phyloP scores from a whole-genome alignment of 2,113 vertebrate species.

The Rhea americana region DNA sequence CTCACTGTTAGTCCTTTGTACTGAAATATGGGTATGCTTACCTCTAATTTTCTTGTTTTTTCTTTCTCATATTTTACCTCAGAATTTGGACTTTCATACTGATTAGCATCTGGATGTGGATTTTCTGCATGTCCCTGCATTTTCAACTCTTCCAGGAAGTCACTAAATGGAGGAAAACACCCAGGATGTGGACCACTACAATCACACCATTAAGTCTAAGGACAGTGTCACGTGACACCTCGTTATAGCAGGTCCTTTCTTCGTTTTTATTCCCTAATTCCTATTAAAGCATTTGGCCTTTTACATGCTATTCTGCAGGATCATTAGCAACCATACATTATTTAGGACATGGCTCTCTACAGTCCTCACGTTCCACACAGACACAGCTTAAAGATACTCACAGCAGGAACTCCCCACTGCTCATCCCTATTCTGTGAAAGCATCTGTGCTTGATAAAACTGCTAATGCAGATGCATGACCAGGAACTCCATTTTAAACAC shows the following conservation, averaged over 20 bases:
- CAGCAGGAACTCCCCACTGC: not conserved
- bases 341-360: not conserved
- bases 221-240: not conserved
- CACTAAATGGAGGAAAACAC: conserved; percentile 12
- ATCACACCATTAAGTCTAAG: not conserved
- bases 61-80: conserved; percentile 9
- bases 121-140: conserved; percentile 2
- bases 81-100: not conserved
- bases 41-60: not conserved
- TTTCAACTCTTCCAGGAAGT: conserved; percentile 3
- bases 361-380: not conserved
- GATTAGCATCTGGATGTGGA: not conserved
- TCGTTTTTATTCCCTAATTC: not conserved
- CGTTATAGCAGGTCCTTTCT: not conserved
- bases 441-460: not conserved
- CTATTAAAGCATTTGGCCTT: not conserved
- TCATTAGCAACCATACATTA: not conserved
- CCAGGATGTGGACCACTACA: not conserved
- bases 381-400: not conserved
- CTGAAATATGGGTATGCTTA: not conserved
- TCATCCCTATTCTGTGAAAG: no score
- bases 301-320: not conserved
- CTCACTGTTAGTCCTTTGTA: not conserved
- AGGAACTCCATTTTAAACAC: not conserved
- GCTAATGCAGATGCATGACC: not conserved